Evolutionary conservation across 2,888 invertebrate species (phyloP).

Genomic region (Drosophila cognata): DNA sequence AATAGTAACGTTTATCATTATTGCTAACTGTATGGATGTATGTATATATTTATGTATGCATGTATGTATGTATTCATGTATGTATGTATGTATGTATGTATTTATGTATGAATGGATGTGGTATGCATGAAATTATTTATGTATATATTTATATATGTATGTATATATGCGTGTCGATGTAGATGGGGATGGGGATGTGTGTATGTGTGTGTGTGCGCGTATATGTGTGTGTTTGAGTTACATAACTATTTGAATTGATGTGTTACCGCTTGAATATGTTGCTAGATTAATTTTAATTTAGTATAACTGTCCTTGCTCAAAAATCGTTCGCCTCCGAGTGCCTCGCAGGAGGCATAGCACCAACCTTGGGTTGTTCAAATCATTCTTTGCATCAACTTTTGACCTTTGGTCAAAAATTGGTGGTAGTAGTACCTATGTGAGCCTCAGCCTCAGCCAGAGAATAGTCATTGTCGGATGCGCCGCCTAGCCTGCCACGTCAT

Average conservation of each 20-base stretch:
- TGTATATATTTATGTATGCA: constrained; percentile 19
- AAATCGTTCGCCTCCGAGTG: constrained; percentile 23
- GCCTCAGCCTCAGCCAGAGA: constrained; percentile 2
- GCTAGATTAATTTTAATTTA: constrained; percentile 52
- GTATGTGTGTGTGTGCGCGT: constrained; percentile 3
- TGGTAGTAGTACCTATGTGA: constrained; percentile 43
- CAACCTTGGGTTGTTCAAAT: constrained; percentile 71
- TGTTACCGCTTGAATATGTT: constrained; percentile 43
- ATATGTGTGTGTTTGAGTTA: constrained; percentile 37
- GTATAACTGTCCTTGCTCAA: constrained; percentile 25
- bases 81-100: constrained; percentile 19
- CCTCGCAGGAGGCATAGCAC: constrained; percentile 51
- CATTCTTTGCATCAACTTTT: constrained; percentile 34
- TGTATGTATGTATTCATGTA: constrained; percentile 28
- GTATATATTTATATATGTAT: constrained; percentile 38
- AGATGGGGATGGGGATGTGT: not conserved
- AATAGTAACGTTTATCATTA: constrained; percentile 62
- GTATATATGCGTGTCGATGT: constrained; percentile 20
- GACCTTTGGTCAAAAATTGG: constrained; percentile 76
- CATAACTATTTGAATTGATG: constrained; percentile 25
- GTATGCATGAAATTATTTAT: constrained; percentile 27
- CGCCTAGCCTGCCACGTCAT: constrained; percentile 6
- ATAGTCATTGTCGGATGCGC: constrained; percentile 27
- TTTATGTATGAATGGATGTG: constrained; percentile 24
- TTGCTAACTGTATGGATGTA: constrained; percentile 43